Evolutionary conservation across 2,888 invertebrate species (phyloP), one percentile per base, ranked within the genome.

Genomic region (Metallyticus violacea): DNA sequence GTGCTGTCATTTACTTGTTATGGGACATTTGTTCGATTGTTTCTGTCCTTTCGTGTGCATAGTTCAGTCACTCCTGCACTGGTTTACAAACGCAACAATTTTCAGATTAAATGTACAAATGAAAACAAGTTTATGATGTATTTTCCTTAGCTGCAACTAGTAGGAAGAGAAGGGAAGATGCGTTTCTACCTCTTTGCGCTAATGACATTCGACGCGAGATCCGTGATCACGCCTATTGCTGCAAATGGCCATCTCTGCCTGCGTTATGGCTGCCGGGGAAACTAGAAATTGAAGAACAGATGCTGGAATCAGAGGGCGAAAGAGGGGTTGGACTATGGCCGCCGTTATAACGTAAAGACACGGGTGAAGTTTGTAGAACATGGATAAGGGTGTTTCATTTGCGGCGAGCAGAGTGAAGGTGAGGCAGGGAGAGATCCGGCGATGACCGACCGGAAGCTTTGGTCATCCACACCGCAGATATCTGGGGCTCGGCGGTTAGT

Each of bases 341-440:
- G 62, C 82, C 26, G 76, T 82, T 82, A 82, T 26, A 80, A 29
- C 81, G 81, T 22, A n/a, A 30, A 30, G 81, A 81, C 81, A 83
- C 28, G 83, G 28, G 83, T 28, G 83, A 83, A 83, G 83, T 77
- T 83, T 83, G 83, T 83, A 83, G 77, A 77, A 83, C 83, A 83
- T 27, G 83, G 83, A 83, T 83, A 83, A 83, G 83, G 83, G 83
- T 82, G 28, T 83, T 83, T 83, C 83, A 83, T 83, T 83, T 83
- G 83, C 28, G 40, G 82, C 29, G 40, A 82, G 26, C n/a, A n/a
- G 77, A 29, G n/a, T 7, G 40, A 27, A 26, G 76, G 30, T 27
- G 27, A 26, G 76, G 26, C 15, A 9, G 6, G 5, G 76, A 26
- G 83, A 28, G 22, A 83, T 9, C 83, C 76, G 77, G 83, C 76